These are phyloP conservation scores for Keiferia lycopersicella DNA, from an alignment of 2,888 invertebrate genomes.

Conservation along the genomic window DNA sequence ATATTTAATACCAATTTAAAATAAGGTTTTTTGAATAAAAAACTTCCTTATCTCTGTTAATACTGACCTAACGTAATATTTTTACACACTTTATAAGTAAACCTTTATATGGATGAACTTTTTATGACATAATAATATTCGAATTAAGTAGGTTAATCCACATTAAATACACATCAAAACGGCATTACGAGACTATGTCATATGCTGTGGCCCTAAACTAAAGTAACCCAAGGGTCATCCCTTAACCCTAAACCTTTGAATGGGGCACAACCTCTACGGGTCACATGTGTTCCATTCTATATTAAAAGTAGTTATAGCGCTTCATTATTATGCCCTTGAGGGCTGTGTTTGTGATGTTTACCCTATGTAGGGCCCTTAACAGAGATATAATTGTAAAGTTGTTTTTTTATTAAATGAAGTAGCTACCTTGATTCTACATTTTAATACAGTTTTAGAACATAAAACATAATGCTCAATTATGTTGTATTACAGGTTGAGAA, in stretches of 20 bases:
- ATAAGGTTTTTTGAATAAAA: too few relatives aligned
- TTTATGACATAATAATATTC: background rate
- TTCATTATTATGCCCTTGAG: constrained; percentile 51
- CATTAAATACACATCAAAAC: constrained; percentile 3
- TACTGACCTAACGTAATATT: too few relatives aligned
- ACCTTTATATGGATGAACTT: background rate
- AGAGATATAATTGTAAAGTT: background rate
- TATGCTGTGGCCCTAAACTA: constrained; percentile 10
- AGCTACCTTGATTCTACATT: too few relatives aligned
- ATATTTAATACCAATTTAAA: too few relatives aligned
- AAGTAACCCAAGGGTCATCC: constrained; percentile 17
- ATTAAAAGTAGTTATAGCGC: constrained; percentile 55
- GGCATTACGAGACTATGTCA: constrained; percentile 4
- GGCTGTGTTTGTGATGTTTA: constrained; percentile 19
- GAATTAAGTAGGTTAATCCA: background rate
- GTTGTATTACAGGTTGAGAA: too few relatives aligned
- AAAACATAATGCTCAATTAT: too few relatives aligned
- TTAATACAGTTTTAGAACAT: too few relatives aligned
- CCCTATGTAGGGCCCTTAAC: background rate
- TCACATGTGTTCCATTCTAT: constrained; percentile 56
- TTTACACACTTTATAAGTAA: too few relatives aligned
- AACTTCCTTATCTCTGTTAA: too few relatives aligned
- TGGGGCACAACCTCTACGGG: constrained; percentile 36
- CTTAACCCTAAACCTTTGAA: constrained; percentile 17
- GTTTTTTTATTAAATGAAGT: too few relatives aligned